Conservation (phyloP, 2,888 invertebrate species). For the Parascotia fuliginaria region DNA sequence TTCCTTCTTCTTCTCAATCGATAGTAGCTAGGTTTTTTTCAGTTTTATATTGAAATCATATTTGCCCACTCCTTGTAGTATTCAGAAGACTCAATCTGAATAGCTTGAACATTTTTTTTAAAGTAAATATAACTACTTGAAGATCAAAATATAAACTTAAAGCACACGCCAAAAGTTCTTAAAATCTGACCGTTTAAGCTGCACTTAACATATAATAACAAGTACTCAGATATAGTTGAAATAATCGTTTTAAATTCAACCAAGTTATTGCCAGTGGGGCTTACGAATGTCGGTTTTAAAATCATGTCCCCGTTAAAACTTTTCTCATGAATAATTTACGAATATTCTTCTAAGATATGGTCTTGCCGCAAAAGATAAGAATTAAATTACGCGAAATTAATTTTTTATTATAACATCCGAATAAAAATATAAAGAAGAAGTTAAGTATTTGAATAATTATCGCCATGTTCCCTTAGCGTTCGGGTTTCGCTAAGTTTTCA, state of each 20-base stretch:
- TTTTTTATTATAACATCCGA: slow-evolving; percentile 76
- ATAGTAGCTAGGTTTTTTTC: too few species aligned
- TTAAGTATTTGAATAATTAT: slow-evolving; percentile 81
- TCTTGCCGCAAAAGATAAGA: slow-evolving; percentile 80
- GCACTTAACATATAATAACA: slow-evolving; percentile 24
- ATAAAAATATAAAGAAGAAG: slow-evolving; percentile 73
- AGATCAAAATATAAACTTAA: too few species aligned
- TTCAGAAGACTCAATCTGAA: too few species aligned
- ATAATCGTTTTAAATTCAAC: slow-evolving; percentile 51
- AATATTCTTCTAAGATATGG: slow-evolving; percentile 82
- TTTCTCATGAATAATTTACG: slow-evolving; percentile 85
- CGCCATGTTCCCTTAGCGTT: slow-evolving; percentile 38
- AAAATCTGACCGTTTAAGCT: slow-evolving; percentile 14
- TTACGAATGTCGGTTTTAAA: slow-evolving; percentile 84
- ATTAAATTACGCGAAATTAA: slow-evolving; percentile 81
- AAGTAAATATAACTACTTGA: too few species aligned
- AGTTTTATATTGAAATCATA: too few species aligned
- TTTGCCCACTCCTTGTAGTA: too few species aligned
- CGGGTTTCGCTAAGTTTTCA: slow-evolving; percentile 56
- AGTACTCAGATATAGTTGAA: slow-evolving; percentile 29
- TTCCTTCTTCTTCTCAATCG: too few species aligned
- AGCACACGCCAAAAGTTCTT: too few species aligned
- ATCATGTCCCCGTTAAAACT: slow-evolving; percentile 84
- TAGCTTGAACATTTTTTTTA: too few species aligned
- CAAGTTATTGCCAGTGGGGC: slow-evolving; percentile 66